Percentiles rank a stretch among this genome's conserved stretches.
phyloP scores from a whole-genome alignment of 2,113 vertebrate genomes.

The Cyprinodon variegatus region DNA sequence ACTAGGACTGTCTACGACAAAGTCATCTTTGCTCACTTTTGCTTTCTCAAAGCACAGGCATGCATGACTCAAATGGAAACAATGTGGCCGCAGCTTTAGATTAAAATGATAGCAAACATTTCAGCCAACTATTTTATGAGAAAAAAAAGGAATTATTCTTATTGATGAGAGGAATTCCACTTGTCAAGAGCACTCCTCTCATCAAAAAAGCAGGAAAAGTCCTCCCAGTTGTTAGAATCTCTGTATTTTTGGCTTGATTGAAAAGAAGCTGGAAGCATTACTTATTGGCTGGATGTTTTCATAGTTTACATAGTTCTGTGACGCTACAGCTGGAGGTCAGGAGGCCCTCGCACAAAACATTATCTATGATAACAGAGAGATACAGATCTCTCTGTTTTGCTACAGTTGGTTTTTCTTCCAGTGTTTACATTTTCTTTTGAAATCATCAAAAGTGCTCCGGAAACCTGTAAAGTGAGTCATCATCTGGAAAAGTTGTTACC shows the following conservation, averaged over 20 bases:
- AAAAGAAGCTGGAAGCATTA: slow-evolving; percentile 25
- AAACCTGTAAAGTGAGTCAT: slow-evolving; percentile 59
- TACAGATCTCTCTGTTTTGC: slow-evolving; percentile 30
- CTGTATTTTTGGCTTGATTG: slow-evolving; percentile 29
- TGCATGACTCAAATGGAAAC: too few relatives aligned
- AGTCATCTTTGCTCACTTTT: background rate
- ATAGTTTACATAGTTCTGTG: slow-evolving; percentile 48
- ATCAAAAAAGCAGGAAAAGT: background rate
- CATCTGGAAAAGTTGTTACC: slow-evolving; percentile 51
- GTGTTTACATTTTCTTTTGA: slow-evolving; percentile 44
- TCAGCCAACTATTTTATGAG: background rate
- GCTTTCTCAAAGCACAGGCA: too few relatives aligned
- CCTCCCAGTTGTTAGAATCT: slow-evolving; percentile 1
- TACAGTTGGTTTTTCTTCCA: slow-evolving; percentile 20
- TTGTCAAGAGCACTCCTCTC: background rate
- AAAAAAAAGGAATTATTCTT: background rate
- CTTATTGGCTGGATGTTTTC: slow-evolving; percentile 10
- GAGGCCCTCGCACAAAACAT: slow-evolving; percentile 11
- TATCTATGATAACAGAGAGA: slow-evolving; percentile 15
- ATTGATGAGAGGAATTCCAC: background rate
- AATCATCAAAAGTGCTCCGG: slow-evolving; percentile 62
- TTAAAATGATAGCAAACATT: too few relatives aligned
- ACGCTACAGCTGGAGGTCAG: slow-evolving; percentile 43
- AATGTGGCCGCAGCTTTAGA: too few relatives aligned
- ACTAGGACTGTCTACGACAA: background rate